phyloP scores from a whole-genome alignment of 2,888 invertebrate genomes.

The Torymus texanus region DNA sequence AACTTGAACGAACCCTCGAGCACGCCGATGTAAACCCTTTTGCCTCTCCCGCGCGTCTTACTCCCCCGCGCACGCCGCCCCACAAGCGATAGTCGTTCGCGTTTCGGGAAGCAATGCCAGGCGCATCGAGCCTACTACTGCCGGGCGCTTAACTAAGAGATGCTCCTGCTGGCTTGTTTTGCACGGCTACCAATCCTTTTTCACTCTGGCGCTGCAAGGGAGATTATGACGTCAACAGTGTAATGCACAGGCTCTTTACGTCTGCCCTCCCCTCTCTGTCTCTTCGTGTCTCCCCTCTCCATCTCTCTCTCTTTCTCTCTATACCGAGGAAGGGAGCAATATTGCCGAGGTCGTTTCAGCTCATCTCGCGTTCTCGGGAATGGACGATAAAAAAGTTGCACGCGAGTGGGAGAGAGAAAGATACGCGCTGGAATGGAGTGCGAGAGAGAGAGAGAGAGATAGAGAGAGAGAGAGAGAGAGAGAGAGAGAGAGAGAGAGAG shows the following conservation, averaged over 20 bases:
- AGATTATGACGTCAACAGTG: slow-evolving; percentile 48
- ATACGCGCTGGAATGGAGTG: background rate
- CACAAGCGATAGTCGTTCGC: slow-evolving; percentile 34
- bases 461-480: no score
- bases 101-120: background rate
- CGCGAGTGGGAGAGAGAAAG: background rate
- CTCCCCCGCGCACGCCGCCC: background rate
- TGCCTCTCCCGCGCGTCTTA: background rate
- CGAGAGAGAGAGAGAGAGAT: slow-evolving; percentile 29
- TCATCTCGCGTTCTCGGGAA: slow-evolving; percentile 40
- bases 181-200: slow-evolving; percentile 10
- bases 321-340: slow-evolving; percentile 21
- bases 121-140: slow-evolving; percentile 24
- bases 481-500: background rate
- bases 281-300: background rate
- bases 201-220: background rate
- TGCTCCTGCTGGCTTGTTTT: slow-evolving; percentile 14
- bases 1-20: slow-evolving; percentile 40
- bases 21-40: slow-evolving; percentile 23
- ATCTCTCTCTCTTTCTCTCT: background rate
- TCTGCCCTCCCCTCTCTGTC: background rate
- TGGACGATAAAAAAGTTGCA: slow-evolving; percentile 51
- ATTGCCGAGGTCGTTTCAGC: slow-evolving; percentile 49
- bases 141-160: slow-evolving; percentile 26
- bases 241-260: slow-evolving; percentile 5